Evolutionary conservation across 2,888 invertebrate genomes (phyloP).

Genomic region (Carcina quercana): DNA sequence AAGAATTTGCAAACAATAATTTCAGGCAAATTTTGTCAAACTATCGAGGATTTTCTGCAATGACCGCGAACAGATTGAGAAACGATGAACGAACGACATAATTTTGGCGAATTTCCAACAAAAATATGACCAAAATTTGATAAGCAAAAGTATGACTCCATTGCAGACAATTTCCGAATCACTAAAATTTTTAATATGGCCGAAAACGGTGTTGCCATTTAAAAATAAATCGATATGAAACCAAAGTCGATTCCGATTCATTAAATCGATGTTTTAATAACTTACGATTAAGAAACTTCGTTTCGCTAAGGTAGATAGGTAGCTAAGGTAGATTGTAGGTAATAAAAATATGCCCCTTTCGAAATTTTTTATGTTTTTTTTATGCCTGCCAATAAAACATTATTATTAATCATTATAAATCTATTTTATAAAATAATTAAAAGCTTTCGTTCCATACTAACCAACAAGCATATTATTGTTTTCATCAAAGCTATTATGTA

Average conservation of each 20-base stretch:
- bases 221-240: conserved; percentile 3
- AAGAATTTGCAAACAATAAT: conserved; percentile 54
- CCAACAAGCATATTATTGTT: too few species aligned
- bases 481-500: too few species aligned
- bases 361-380: too few species aligned
- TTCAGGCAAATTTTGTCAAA: conserved; percentile 68
- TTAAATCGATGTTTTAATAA: too few species aligned
- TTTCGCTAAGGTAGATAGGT: too few species aligned
- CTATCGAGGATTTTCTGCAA: conserved; percentile 64
- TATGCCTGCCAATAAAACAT: too few species aligned
- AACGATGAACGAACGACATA: conserved; percentile 66
- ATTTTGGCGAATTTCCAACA: conserved; percentile 66
- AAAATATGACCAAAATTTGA: conserved; percentile 63
- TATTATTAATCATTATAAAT: too few species aligned
- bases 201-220: conserved; percentile 30
- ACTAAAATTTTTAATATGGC: conserved; percentile 62
- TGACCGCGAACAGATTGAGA: conserved; percentile 60
- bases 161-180: conserved; percentile 67
- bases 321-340: too few species aligned
- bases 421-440: too few species aligned
- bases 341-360: too few species aligned
- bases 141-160: conserved; percentile 71
- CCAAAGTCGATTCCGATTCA: background rate
- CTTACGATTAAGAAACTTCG: too few species aligned
- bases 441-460: too few species aligned